These are phyloP conservation scores for Baryphthengus martii DNA, from an alignment of 2,113 vertebrate genomes.

Conservation along the genomic window DNA sequence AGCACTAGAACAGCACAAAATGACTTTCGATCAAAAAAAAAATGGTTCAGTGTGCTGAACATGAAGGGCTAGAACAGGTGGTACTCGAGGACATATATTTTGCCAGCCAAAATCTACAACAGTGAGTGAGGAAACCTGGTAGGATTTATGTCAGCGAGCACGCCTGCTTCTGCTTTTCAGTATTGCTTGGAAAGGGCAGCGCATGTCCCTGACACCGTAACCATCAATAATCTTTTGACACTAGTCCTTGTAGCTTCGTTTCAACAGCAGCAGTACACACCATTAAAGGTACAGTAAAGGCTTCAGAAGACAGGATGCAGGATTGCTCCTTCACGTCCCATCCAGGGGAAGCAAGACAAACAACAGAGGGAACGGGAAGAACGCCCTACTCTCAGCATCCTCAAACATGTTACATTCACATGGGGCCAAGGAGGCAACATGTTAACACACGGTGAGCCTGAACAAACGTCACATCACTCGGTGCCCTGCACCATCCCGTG, in stretches of 20 bases:
- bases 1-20: neutral
- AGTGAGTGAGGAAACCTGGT: neutral
- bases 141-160: neutral
- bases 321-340: neutral
- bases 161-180: constrained; percentile 4
- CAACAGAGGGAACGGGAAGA: neutral
- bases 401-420: neutral
- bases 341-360: neutral
- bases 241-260: neutral
- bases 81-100: neutral
- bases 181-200: neutral
- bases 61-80: constrained; percentile 33
- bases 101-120: constrained; percentile 9
- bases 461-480: neutral
- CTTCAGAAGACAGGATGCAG: neutral
- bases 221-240: neutral
- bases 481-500: neutral
- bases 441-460: neutral
- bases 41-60: neutral
- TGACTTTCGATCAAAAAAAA: neutral
- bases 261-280: neutral
- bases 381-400: neutral
- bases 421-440: neutral
- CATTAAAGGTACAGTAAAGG: neutral
- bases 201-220: neutral